Evolutionary conservation across 2,888 invertebrate genomes (phyloP), one percentile per base, ranked within the genome.

Genomic region (Trileptium ribeirensis): DNA sequence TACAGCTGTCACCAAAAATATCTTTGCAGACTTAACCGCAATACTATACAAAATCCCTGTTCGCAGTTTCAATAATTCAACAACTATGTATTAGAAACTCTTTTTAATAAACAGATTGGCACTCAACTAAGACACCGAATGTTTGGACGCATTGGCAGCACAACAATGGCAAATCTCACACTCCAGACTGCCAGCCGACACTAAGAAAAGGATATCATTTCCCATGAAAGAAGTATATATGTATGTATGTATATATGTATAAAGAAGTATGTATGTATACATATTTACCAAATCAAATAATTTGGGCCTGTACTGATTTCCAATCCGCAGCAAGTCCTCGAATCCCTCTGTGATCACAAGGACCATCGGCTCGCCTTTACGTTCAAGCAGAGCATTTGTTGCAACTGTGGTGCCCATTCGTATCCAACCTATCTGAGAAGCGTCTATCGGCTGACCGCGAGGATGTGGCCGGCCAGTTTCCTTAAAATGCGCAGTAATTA

Each of bases 331-430:
- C 24, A 99, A 90, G 89, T 99, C 98, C 85, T 92, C 93, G 39
- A 84, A 96, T 0, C 98, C 97, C 86, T 93, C 92, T 84, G 96
- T 99, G 75, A 97, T 95, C 3, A 96, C 91, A 3, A 99, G 91
- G 0, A 96, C 98, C 91, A 96, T 95, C 83, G 92, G 92, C 87
- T 97, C 96, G 0, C 99, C 99, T 89, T 97, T 97, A 79, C 98
- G 91, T 89, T 99, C 99, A 24, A 99, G 90, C 36, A 99, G 90
- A 0, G 99, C 98, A 90, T 99, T 99, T 0, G 99, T 99, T 0
- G 98, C 99, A 0, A 99, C 98, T 0, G 99, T 99, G 0, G 99
- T 99, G 0, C 99, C 99, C 98, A 99, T 99, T 78, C 99, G 92
- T 81, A 99, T 96, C 92, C 96, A 98, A 77, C 93, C 94, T 87